Conservation (phyloP, 2,113 vertebrate species). For the Vombatus ursinus region DNA sequence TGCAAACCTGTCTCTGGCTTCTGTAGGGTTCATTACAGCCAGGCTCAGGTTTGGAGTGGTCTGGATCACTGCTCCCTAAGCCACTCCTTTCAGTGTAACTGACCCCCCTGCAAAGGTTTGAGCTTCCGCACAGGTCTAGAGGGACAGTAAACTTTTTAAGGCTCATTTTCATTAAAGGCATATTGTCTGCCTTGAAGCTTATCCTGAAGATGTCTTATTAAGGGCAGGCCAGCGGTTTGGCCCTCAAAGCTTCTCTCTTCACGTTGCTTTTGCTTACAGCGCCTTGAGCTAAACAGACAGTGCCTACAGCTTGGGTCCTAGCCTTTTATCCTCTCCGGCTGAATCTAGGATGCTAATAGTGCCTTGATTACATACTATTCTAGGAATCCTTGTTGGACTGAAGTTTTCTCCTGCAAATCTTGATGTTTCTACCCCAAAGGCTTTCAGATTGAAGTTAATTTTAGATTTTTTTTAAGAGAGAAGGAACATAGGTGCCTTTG, state of each 20-base stretch:
- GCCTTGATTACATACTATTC: neutral
- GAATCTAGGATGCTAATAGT: neutral
- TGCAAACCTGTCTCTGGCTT: neutral
- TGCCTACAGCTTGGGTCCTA: neutral
- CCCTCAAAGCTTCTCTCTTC: neutral
- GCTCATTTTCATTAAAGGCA: neutral
- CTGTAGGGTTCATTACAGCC: neutral
- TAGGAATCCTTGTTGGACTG: neutral
- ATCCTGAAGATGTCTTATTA: neutral
- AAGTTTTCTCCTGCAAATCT: neutral
- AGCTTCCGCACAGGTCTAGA: neutral
- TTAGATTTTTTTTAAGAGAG: neutral
- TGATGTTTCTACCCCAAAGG: neutral
- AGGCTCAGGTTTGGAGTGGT: neutral
- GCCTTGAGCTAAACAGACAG: neutral
- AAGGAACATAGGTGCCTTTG: constrained; percentile 2
- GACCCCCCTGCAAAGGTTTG: neutral
- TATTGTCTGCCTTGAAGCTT: neutral
- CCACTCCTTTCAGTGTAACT: neutral
- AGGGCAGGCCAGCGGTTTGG: neutral
- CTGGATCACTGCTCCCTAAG: neutral
- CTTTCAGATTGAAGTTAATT: constrained; percentile 1
- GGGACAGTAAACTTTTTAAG: neutral
- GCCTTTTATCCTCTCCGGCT: neutral
- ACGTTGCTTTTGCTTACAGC: neutral